Base-by-base conservation (phyloP, 2,113 vertebrate species). In the Melozone crissalis region DNA sequence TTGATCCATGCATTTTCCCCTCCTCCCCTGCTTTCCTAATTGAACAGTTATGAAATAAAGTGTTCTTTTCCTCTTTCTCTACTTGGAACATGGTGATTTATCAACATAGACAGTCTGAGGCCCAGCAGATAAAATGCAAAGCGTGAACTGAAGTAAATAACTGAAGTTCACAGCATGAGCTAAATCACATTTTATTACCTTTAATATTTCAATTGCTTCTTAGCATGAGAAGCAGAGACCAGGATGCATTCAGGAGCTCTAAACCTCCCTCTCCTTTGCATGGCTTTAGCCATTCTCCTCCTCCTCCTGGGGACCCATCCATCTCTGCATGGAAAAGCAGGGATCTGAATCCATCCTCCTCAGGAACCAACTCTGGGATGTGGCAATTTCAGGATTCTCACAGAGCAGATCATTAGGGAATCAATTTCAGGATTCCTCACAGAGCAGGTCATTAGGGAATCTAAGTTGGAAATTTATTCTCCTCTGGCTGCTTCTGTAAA, bases 121-220 rank as follows among this genome's bases (percentile, higher is more conserved):
- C 90, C 93, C 93, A 87, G 91, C 91, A 96, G 96, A 95, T 95
- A 95, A 96, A 95, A 96, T 90, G 92, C 77, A 94, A 97, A 95
- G 83, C 17, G 2, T 89, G 93, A 95, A 87, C 84, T 93, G 94
- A 96, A 95, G 90, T 96, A 96, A 96, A 96, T 92, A 94, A 97
- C 93, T 91, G 93, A 97, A 93, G 93, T 87, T 94, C 95, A 87
- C 95, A 97, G 90, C 77, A 73, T 83, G 95, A 96, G 89, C 83
- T 96, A 96, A 96, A 96, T 97, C 85, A 96, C 26, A 2, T 94
- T 96, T 96, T 95, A 96, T 95, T 95, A 93, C 84, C 84, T 95
- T 95, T 96, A 96, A 94, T 95, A 97, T 94, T 97, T 96, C 93
- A 97, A 75, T 96, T 94, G 95, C 67, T 94, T 90, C 91, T 96